Conservation (phyloP, 2,113 vertebrate genomes). For the Smithornis capensis region DNA sequence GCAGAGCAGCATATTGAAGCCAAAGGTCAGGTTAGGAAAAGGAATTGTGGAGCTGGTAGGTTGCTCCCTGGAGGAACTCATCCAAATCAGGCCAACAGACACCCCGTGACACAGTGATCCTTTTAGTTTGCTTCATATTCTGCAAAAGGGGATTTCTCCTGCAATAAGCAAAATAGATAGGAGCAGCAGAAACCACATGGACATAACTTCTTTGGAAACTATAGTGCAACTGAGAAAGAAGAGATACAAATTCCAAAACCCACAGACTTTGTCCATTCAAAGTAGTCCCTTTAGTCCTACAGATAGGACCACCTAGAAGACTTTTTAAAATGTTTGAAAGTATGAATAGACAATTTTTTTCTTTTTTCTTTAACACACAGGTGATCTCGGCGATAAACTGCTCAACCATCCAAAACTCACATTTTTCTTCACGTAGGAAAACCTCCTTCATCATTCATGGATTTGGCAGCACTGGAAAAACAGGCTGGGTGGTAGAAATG, state of each 20-base stretch:
- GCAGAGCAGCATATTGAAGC: neutral
- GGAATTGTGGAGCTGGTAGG: neutral
- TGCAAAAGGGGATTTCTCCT: accelerated
- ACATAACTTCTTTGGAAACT: neutral
- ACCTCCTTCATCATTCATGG: conserved; percentile 59
- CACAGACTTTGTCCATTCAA: neutral
- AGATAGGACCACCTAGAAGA: neutral
- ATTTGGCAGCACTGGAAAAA: conserved; percentile 53
- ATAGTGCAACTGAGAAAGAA: neutral
- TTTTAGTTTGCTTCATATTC: neutral
- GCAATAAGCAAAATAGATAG: neutral
- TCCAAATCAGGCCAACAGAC: neutral
- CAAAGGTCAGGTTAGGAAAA: neutral
- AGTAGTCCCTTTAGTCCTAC: neutral
- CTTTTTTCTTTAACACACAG: neutral
- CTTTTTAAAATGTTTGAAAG: neutral
- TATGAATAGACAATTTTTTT: neutral
- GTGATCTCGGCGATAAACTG: conserved; percentile 26
- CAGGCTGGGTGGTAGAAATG: conserved; percentile 64
- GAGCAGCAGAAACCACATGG: neutral
- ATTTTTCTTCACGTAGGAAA: neutral
- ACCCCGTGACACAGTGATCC: accelerated
- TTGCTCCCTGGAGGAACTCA: neutral
- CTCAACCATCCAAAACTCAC: conserved; percentile 44
- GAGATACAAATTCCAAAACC: neutral